These are phyloP conservation scores for Melanotaenia pygmaea DNA, from an alignment of 2,797 vertebrate species.

Conservation along the genomic window DNA sequence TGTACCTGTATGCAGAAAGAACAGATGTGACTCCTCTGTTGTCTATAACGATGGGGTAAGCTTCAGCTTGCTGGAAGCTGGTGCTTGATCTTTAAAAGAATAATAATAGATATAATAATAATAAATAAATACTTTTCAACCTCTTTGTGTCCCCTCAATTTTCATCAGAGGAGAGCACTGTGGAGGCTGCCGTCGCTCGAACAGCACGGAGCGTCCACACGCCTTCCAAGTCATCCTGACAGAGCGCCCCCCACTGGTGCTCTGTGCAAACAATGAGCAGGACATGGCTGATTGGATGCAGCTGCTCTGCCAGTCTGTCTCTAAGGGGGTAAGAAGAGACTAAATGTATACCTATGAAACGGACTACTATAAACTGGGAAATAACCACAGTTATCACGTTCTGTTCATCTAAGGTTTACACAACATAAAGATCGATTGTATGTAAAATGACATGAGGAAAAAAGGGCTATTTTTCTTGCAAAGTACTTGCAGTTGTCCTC, in stretches of 20 bases:
- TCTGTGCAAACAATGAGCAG: constrained; percentile 90
- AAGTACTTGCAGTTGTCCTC: background rate
- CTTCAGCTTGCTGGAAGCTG: background rate
- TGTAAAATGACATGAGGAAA: too few relatives aligned
- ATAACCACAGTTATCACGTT: background rate
- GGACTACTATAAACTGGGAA: background rate
- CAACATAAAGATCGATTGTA: too few relatives aligned
- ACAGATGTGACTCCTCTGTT: constrained; percentile 89
- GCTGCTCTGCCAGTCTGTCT: constrained; percentile 95
- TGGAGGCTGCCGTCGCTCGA: constrained; percentile 93
- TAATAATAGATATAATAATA: background rate
- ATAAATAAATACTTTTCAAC: background rate
- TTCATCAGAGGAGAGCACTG: constrained; percentile 92
- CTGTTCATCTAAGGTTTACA: background rate
- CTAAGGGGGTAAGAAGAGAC: constrained; percentile 89
- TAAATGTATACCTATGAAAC: background rate
- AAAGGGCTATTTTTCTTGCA: too few relatives aligned
- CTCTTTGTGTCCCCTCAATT: background rate
- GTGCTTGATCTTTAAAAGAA: background rate
- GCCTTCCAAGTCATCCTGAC: constrained; percentile 96
- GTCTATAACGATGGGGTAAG: constrained; percentile 96
- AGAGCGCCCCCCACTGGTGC: constrained; percentile 91
- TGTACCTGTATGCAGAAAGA: constrained; percentile 94
- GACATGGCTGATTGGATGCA: constrained; percentile 99
- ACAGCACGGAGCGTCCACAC: constrained; percentile 91